These are phyloP conservation scores for Botia kubotai DNA, from an alignment of 2,797 vertebrate species.

Conservation along the genomic window DNA sequence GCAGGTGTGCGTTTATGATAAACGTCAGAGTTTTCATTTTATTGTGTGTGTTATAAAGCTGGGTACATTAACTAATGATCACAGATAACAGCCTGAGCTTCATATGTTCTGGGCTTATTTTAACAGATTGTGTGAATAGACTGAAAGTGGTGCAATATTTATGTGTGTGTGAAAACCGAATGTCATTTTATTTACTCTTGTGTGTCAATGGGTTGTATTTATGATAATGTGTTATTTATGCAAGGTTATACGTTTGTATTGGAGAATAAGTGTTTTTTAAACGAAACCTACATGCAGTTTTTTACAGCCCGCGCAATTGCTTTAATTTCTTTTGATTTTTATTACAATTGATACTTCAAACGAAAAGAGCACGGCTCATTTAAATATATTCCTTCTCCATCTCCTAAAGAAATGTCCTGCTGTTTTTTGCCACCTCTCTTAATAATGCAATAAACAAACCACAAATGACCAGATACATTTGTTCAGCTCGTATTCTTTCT, in stretches of 20 bases:
- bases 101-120: constrained; percentile 3
- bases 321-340: too few relatives aligned
- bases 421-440: background rate
- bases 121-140: background rate
- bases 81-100: background rate
- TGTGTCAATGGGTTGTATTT: constrained; percentile 32
- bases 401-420: background rate
- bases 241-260: background rate
- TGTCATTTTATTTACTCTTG: constrained; percentile 5
- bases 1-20: background rate
- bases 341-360: too few relatives aligned
- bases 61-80: background rate
- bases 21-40: background rate
- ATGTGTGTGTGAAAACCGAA: background rate
- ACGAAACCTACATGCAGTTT: background rate
- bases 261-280: background rate
- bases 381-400: background rate
- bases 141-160: constrained; percentile 13
- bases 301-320: too few relatives aligned
- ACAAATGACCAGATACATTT: background rate
- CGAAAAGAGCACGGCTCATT: too few relatives aligned
- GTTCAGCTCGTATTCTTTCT: too few relatives aligned
- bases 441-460: background rate
- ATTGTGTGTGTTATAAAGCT: background rate
- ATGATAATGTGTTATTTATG: constrained; percentile 30